A percentile compares a stretch with the other conserved stretches of the same genome.
Conservation (phyloP, 1,140 invertebrate genomes). For the Dreissena polymorpha region DNA sequence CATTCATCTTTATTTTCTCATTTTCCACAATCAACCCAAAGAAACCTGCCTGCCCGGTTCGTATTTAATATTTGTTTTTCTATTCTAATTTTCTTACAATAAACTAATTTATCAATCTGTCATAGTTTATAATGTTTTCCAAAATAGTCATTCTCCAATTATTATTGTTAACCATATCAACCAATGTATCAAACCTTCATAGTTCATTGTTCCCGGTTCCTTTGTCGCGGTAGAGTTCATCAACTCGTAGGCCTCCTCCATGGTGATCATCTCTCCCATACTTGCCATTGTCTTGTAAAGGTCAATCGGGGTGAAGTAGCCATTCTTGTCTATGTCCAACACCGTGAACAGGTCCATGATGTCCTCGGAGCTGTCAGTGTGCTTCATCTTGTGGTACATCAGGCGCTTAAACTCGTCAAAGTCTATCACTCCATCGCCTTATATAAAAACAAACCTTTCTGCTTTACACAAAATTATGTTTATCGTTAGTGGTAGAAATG, state of each 20-base stretch:
- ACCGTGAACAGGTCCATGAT: constrained; percentile 21
- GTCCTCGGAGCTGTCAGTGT: constrained; percentile 14
- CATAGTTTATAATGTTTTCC: too few relatives aligned
- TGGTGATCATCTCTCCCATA: constrained; percentile 13
- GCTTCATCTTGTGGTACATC: constrained; percentile 38
- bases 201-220: constrained; percentile 21
- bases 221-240: constrained; percentile 16
- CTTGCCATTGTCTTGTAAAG: background rate
- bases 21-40: too few relatives aligned
- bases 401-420: constrained; percentile 46
- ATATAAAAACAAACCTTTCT: background rate
- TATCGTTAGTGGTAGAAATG: constrained; percentile 9
- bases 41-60: too few relatives aligned
- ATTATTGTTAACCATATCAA: too few relatives aligned
- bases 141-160: too few relatives aligned
- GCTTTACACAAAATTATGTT: constrained; percentile 19
- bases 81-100: too few relatives aligned
- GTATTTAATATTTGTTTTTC: too few relatives aligned
- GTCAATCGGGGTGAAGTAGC: constrained; percentile 28
- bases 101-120: too few relatives aligned
- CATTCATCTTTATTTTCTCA: too few relatives aligned
- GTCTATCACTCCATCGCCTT: constrained; percentile 33
- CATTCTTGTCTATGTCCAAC: background rate
- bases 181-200: constrained; percentile 5
- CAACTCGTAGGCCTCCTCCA: constrained; percentile 23